phyloP scores from a whole-genome alignment of 2,797 vertebrate species.

The Gadopsis bispinosus region DNA sequence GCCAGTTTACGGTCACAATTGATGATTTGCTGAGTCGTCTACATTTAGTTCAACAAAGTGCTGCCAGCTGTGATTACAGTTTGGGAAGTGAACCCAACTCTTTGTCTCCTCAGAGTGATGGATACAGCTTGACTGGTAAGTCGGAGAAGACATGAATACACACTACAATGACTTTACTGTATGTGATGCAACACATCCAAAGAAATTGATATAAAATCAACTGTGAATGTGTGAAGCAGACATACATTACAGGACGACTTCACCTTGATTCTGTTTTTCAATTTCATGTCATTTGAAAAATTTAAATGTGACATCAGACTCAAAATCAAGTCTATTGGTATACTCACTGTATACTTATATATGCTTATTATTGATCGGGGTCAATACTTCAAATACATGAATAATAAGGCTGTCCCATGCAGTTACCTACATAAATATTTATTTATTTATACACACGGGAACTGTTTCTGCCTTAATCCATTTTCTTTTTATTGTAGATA shows the following conservation, averaged over 20 bases:
- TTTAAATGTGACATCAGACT: neutral
- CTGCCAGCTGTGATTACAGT: slow-evolving; percentile 50
- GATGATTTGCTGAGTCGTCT: slow-evolving; percentile 3
- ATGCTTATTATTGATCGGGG: too few species aligned
- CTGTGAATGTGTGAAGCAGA: neutral
- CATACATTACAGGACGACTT: neutral
- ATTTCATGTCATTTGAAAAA: neutral
- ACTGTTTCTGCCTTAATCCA: fast-evolving
- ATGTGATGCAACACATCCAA: neutral
- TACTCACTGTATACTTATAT: too few species aligned
- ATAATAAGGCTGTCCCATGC: too few species aligned
- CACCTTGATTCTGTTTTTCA: neutral
- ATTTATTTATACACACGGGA: neutral
- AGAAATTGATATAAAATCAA: neutral
- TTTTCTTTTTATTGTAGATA: neutral
- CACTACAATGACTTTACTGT: neutral
- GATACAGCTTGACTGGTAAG: slow-evolving; percentile 10
- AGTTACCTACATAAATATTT: too few species aligned
- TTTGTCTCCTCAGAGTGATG: slow-evolving; percentile 41
- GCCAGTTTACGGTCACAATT: neutral
- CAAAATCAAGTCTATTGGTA: too few species aligned
- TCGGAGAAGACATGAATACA: neutral
- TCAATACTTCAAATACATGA: neutral
- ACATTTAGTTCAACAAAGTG: neutral
- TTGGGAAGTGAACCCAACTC: neutral